A percentile compares a stretch with the other conserved stretches of the same genome.
phyloP scores from a whole-genome alignment of 2,888 invertebrate genomes.

The Drosophila meridiana region DNA sequence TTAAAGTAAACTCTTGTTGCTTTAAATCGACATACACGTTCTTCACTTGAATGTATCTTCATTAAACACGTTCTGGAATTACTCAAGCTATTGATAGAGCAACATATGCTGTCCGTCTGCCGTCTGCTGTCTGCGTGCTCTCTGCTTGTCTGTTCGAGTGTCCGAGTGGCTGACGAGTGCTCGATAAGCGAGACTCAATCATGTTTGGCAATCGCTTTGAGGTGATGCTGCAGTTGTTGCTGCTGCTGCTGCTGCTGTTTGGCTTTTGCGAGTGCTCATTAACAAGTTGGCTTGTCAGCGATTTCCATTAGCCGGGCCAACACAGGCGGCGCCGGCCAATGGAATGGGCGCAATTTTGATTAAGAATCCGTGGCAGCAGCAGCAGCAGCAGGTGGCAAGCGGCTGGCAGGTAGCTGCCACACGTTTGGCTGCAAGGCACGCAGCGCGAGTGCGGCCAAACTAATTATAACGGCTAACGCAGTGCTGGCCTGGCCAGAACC shows the following conservation, averaged over 20 bases:
- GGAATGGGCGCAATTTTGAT: constrained; percentile 49
- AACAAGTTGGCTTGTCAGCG: constrained; percentile 25
- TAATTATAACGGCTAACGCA: constrained; percentile 44
- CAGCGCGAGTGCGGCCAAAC: constrained; percentile 50
- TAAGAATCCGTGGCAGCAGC: constrained; percentile 39
- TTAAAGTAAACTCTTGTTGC: too few species aligned
- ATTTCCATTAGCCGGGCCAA: constrained; percentile 33
- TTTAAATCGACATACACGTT: too few species aligned
- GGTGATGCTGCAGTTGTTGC: neutral
- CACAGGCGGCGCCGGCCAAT: constrained; percentile 11
- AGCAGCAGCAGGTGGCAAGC: constrained; percentile 13
- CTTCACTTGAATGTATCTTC: too few species aligned
- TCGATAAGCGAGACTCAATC: constrained; percentile 1
- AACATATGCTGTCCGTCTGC: neutral
- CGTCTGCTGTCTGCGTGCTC: neutral
- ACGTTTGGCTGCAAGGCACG: constrained; percentile 31
- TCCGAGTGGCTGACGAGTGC: neutral
- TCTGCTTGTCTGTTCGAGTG: neutral
- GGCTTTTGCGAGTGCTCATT: constrained; percentile 24
- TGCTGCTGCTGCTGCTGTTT: constrained; percentile 14
- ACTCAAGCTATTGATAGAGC: neutral
- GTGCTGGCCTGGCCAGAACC: constrained; percentile 10
- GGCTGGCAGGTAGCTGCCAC: constrained; percentile 19
- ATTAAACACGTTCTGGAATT: neutral
- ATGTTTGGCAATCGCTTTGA: constrained; percentile 24